Base-by-base conservation (phyloP, 2,888 invertebrate species). In the Azorinus chamasolen region DNA sequence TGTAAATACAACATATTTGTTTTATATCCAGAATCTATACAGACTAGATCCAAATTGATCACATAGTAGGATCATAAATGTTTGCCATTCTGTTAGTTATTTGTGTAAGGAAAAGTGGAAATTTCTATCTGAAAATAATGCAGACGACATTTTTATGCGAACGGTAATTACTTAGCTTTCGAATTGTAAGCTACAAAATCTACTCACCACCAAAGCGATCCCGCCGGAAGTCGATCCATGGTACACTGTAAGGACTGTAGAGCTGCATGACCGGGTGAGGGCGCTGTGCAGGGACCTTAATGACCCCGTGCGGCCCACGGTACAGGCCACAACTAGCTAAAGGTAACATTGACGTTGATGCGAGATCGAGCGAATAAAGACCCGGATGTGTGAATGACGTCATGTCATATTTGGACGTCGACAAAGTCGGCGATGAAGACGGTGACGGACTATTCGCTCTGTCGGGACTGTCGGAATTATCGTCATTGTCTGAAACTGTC, bases 161-260 rank as follows among this genome's bases (percentile, higher is more conserved):
- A 41, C 41, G 41, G 14, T 20, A 20, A 5, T 45, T 45, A 16
- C 18, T 4, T 45, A 20, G 5, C 4, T 16, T 8, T 45, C 14
- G 14, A 8, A 16, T 18, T 45, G 14, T 16, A 20, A 45, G 45
- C 20, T 3, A 16, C 18, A 51, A 55, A n/a, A 5, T n/a, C 14
- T 27, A 83, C 90, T 85, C 73, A 91, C 92, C 86, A 69, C 89
- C 89, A 62, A 91, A 88, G 59, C 91, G 80, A 72, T 92, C 92
- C 61, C 91, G 83, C 46, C 91, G 74, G 45, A 90, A 87, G 59
- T 91, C 90, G 61, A 91, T 85, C 92, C 92, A 92, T 0, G 91
- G 86, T 64, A 91, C 87, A 10, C 77, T 77, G 59, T 87, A 87
- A 10, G 86, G 83, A 18, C 84, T 74, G 65, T 85, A 82, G 46